Evolutionary conservation across 2,113 vertebrate genomes (phyloP).

Genomic region (Ammodytes marinus): DNA sequence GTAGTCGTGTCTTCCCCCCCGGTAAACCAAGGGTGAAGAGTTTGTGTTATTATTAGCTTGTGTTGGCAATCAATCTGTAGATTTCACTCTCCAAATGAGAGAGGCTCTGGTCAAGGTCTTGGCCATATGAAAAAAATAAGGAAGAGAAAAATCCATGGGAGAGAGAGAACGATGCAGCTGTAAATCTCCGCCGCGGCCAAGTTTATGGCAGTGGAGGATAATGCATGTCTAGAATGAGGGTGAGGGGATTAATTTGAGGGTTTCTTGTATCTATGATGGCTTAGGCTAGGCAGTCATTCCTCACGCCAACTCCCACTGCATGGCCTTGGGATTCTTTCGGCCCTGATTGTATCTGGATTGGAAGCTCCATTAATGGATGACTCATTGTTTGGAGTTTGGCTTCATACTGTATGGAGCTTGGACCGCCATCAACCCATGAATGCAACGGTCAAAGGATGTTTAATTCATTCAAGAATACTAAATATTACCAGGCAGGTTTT

Average conservation of each 20-base stretch:
- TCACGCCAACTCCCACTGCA: slow-evolving; percentile 46
- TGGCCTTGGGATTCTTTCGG: slow-evolving; percentile 55
- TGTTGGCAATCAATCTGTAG: slow-evolving; percentile 67
- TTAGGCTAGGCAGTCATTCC: slow-evolving; percentile 54
- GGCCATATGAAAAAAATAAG: slow-evolving; percentile 64
- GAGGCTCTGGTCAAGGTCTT: slow-evolving; percentile 71
- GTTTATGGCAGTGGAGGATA: slow-evolving; percentile 82
- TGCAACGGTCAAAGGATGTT: not conserved
- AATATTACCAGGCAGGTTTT: not conserved
- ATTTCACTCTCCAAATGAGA: slow-evolving; percentile 61
- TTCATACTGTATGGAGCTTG: slow-evolving; percentile 18
- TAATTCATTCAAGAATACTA: slow-evolving; percentile 12
- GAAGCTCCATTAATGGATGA: slow-evolving; percentile 53
- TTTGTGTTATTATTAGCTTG: slow-evolving; percentile 72
- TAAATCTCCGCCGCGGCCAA: slow-evolving; percentile 80
- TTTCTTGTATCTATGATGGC: slow-evolving; percentile 67
- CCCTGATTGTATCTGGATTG: slow-evolving; percentile 64
- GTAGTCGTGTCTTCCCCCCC: slow-evolving; percentile 43
- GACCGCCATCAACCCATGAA: slow-evolving; percentile 28
- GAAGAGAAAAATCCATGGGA: slow-evolving; percentile 52
- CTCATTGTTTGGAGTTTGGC: slow-evolving; percentile 51
- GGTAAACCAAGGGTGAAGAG: slow-evolving; percentile 48
- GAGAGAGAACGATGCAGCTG: slow-evolving; percentile 66
- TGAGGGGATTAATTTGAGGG: slow-evolving; percentile 79
- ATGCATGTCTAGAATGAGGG: slow-evolving; percentile 69